Conservation (phyloP, 2,113 vertebrate species). For the Sylvietta virens region DNA sequence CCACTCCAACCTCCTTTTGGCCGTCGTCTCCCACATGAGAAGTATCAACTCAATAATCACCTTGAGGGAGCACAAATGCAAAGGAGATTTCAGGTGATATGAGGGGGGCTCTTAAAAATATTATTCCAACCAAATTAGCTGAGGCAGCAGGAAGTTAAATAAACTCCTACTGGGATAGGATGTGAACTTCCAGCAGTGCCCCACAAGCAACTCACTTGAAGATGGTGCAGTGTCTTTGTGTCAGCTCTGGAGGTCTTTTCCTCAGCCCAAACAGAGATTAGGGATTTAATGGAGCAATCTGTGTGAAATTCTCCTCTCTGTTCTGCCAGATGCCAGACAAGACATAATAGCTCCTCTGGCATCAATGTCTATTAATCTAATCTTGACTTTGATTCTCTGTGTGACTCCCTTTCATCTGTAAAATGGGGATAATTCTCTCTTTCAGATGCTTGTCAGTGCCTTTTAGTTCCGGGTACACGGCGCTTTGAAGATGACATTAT, state of each 20-base stretch:
- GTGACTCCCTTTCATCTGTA: background rate
- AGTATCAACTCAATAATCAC: background rate
- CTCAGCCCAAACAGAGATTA: background rate
- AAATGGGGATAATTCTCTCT: background rate
- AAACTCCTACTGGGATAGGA: background rate
- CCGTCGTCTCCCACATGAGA: background rate
- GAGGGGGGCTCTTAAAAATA: background rate
- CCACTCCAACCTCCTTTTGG: background rate
- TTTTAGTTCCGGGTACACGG: background rate
- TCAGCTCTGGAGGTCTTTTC: background rate
- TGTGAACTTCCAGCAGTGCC: background rate
- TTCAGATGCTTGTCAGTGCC: background rate
- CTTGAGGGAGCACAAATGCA: background rate
- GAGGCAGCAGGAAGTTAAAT: background rate
- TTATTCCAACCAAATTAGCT: background rate
- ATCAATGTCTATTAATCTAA: conserved; percentile 12
- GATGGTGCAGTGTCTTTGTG: background rate
- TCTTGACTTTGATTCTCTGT: conserved; percentile 12
- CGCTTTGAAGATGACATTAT: background rate
- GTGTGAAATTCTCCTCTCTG: background rate
- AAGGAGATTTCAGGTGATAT: background rate
- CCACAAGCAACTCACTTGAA: background rate
- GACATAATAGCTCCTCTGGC: background rate
- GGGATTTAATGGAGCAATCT: background rate
- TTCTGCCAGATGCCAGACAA: background rate